Percentiles rank a stretch among this genome's conserved stretches.
Evolutionary conservation across 2,888 invertebrate species (phyloP).

Genomic region (Alcis repandata): DNA sequence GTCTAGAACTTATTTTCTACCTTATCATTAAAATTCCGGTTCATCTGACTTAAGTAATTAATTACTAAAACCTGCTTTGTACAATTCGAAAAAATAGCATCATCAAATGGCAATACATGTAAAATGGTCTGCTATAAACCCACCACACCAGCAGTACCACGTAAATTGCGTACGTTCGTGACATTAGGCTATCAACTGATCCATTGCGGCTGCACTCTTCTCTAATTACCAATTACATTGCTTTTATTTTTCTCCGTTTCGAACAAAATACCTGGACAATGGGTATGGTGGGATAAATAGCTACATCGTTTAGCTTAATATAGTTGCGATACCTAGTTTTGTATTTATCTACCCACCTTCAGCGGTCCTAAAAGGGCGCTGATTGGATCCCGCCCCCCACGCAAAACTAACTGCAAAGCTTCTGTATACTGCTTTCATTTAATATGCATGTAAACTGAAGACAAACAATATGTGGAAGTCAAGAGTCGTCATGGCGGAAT

Average conservation of each 20-base stretch:
- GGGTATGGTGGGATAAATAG: too few relatives aligned
- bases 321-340: too few relatives aligned
- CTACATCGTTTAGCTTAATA: too few relatives aligned
- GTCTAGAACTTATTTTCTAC: too few relatives aligned
- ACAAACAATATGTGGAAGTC: constrained; percentile 23
- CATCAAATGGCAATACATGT: too few relatives aligned
- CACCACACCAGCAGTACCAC: too few relatives aligned
- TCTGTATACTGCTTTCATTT: constrained; percentile 9
- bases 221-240: constrained; percentile 22
- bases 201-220: constrained; percentile 20
- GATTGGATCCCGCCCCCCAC: constrained; percentile 20
- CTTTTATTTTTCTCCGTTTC: neutral
- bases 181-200: neutral
- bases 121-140: too few relatives aligned
- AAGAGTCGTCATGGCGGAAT: constrained; percentile 29
- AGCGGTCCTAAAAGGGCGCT: constrained; percentile 2
- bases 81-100: too few relatives aligned
- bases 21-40: too few relatives aligned
- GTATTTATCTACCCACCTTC: neutral
- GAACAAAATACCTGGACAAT: neutral
- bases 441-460: constrained; percentile 33
- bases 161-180: neutral
- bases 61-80: too few relatives aligned
- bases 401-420: constrained; percentile 19
- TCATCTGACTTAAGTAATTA: too few relatives aligned